These are phyloP conservation scores for Dicycla oo DNA, from an alignment of 2,888 invertebrate genomes.

Conservation along the genomic window DNA sequence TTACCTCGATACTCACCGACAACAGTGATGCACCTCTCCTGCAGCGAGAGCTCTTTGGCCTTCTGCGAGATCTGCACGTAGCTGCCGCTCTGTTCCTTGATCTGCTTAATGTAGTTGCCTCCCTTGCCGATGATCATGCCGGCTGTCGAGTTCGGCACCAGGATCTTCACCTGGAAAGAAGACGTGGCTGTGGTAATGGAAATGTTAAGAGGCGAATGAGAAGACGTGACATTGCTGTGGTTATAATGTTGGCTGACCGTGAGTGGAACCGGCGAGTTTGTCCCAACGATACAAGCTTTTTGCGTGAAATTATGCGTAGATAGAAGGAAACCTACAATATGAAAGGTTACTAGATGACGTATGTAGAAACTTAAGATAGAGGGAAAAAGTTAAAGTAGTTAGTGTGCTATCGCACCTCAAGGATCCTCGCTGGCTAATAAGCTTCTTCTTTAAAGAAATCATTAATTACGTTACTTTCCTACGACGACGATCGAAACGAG, in stretches of 20 bases:
- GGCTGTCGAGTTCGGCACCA: slow-evolving; percentile 98
- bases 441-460: slow-evolving; percentile 45
- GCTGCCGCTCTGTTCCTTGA: slow-evolving; percentile 98
- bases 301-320: slow-evolving; percentile 42
- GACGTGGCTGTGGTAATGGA: slow-evolving; percentile 56
- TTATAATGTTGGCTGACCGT: slow-evolving; percentile 50
- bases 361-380: slow-evolving; percentile 16
- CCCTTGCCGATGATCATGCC: slow-evolving; percentile 99
- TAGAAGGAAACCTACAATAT: slow-evolving; percentile 31
- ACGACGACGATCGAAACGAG: slow-evolving; percentile 33
- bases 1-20: slow-evolving; percentile 91
- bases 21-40: slow-evolving; percentile 98
- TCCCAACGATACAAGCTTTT: slow-evolving; percentile 50
- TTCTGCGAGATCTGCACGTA: slow-evolving; percentile 99
- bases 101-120: slow-evolving; percentile 98
- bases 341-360: slow-evolving; percentile 27
- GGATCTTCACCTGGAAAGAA: slow-evolving; percentile 94
- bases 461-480: slow-evolving; percentile 35
- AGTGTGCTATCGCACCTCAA: slow-evolving; percentile 26
- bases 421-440: slow-evolving; percentile 23
- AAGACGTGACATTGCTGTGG: slow-evolving; percentile 49
- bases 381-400: slow-evolving; percentile 22
- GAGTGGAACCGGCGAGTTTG: slow-evolving; percentile 42
- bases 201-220: slow-evolving; percentile 60
- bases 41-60: slow-evolving; percentile 97